phyloP scores from a whole-genome alignment of 2,888 invertebrate genomes.

The Philaethria dido region DNA sequence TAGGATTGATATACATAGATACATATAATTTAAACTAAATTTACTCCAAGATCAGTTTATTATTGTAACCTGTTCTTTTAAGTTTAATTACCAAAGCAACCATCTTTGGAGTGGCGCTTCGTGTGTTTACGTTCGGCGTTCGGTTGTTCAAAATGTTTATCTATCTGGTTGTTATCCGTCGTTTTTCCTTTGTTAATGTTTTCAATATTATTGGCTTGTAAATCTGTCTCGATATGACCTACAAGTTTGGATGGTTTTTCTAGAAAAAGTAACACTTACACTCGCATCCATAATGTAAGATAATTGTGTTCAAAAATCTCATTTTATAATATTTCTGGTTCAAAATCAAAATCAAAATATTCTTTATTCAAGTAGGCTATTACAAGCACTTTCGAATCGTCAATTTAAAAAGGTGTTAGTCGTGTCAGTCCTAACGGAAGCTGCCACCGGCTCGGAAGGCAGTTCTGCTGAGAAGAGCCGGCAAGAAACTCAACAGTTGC shows the following conservation, averaged over 20 bases:
- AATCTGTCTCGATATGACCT: slow-evolving; percentile 59
- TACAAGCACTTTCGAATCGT: too few species aligned
- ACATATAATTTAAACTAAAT: background rate
- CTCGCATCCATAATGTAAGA: background rate
- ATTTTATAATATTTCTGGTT: background rate
- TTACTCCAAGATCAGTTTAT: slow-evolving; percentile 28
- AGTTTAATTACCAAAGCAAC: slow-evolving; percentile 44
- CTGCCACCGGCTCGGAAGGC: too few species aligned
- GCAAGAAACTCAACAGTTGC: too few species aligned
- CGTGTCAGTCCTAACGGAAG: too few species aligned
- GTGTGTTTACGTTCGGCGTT: slow-evolving; percentile 60
- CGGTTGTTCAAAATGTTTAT: slow-evolving; percentile 66
- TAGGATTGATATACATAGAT: background rate
- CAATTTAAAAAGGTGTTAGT: too few species aligned
- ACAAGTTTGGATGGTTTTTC: slow-evolving; percentile 18
- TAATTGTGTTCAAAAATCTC: background rate
- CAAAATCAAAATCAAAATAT: too few species aligned
- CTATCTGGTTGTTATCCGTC: slow-evolving; percentile 68
- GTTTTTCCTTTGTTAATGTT: slow-evolving; percentile 64
- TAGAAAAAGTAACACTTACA: background rate
- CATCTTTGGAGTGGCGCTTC: slow-evolving; percentile 54
- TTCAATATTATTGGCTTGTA: slow-evolving; percentile 61
- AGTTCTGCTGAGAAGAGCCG: too few species aligned
- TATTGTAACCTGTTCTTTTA: slow-evolving; percentile 42
- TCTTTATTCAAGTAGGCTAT: too few species aligned